These are phyloP conservation scores for Notiomystis cincta DNA, from an alignment of 2,113 vertebrate species.

Conservation along the genomic window DNA sequence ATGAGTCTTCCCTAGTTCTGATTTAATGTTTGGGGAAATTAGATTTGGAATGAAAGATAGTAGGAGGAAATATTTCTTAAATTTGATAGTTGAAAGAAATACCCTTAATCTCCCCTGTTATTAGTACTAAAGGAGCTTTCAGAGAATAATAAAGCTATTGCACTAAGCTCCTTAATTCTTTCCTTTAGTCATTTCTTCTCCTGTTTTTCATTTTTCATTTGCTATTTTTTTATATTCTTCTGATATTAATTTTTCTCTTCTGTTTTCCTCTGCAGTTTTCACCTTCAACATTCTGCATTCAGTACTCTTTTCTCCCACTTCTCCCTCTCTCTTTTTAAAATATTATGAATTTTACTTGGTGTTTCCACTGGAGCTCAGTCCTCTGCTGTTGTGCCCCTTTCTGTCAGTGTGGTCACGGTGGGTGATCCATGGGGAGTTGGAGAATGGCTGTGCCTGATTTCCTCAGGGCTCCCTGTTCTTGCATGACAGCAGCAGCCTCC, in stretches of 20 bases:
- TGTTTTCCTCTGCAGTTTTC: neutral
- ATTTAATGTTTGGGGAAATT: conserved; percentile 26
- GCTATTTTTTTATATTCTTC: neutral
- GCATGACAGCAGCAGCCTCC: neutral
- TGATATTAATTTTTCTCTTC: neutral
- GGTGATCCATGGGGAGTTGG: neutral
- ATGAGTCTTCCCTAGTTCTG: neutral
- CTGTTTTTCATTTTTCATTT: neutral
- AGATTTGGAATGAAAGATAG: neutral
- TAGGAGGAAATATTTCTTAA: neutral
- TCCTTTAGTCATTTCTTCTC: neutral
- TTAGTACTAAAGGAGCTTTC: conserved; percentile 6
- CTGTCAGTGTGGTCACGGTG: fast-evolving
- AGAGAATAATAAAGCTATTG: conserved; percentile 5
- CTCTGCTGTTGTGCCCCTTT: neutral
- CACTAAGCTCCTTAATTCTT: neutral
- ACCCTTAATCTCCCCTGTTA: conserved; percentile 27
- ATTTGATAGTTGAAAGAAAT: neutral
- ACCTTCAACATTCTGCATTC: neutral
- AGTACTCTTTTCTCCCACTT: neutral
- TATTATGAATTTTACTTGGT: no score
- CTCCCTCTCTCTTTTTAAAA: neutral
- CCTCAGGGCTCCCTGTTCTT: neutral
- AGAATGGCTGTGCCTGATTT: neutral
- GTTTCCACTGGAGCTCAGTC: neutral